phyloP scores from a whole-genome alignment of 2,113 vertebrate species.

The Colistium nudipinnis region DNA sequence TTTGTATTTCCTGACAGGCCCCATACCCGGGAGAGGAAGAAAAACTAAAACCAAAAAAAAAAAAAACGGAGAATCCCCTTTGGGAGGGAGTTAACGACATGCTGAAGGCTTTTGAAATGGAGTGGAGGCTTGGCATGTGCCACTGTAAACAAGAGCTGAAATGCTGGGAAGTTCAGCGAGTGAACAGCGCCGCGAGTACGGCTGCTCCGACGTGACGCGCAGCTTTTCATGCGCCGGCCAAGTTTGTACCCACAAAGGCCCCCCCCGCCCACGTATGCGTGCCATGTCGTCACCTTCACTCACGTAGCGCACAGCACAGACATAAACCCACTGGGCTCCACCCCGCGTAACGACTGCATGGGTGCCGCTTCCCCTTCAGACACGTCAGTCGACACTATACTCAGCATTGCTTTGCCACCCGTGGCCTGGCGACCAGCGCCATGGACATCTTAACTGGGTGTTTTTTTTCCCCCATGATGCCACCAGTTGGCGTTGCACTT shows the following conservation, averaged over 20 bases:
- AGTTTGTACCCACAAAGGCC: constrained; percentile 39
- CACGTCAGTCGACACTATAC: constrained; percentile 43
- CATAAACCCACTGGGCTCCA: constrained; percentile 1
- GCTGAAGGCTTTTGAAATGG: constrained; percentile 70
- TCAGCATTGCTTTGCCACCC: constrained; percentile 21
- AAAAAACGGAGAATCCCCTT: constrained; percentile 57
- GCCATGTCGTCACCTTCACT: background rate
- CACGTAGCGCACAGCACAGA: background rate
- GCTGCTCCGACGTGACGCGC: constrained; percentile 46
- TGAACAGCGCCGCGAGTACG: constrained; percentile 51
- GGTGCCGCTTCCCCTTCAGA: constrained; percentile 26
- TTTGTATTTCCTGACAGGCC: constrained; percentile 71
- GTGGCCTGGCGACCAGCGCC: constrained; percentile 22
- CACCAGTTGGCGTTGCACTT: constrained; percentile 20
- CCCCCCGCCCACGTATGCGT: constrained; percentile 2
- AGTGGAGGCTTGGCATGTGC: constrained; percentile 69
- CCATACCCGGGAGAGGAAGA: constrained; percentile 30
- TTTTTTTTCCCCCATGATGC: constrained; percentile 48
- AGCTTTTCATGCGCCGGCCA: constrained; percentile 55
- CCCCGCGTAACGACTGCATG: constrained; percentile 18
- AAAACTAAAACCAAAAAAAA: constrained; percentile 14
- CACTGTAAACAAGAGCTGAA: constrained; percentile 74
- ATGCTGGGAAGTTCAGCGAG: constrained; percentile 63
- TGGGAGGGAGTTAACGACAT: constrained; percentile 71
- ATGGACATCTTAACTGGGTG: constrained; percentile 34